A percentile compares a stretch with the other conserved stretches of the same genome.
phyloP scores from a whole-genome alignment of 2,113 vertebrate genomes.

The Peucedramus taeniatus region DNA sequence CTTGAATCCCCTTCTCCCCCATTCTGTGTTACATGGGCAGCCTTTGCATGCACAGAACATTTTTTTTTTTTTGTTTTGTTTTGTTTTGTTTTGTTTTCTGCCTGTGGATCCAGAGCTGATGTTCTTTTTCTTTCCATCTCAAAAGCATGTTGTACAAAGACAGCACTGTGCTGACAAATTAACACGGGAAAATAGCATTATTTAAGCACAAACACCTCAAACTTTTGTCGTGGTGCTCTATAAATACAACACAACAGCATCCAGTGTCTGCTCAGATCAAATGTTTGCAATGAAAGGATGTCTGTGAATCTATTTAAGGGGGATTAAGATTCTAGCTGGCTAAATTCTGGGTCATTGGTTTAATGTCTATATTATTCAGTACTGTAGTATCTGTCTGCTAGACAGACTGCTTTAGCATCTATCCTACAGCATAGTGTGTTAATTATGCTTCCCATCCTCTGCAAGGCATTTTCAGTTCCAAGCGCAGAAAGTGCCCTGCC shows the following conservation, averaged over 20 bases:
- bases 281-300: conserved; percentile 32
- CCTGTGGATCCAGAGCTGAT: not conserved
- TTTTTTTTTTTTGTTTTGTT: conserved; percentile 34
- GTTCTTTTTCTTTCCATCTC: conserved; percentile 16
- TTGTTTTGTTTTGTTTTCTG: conserved; percentile 14
- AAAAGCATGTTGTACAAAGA: not conserved
- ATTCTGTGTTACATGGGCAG: not conserved
- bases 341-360: conserved; percentile 57
- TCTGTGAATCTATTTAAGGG: conserved; percentile 44
- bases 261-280: conserved; percentile 21
- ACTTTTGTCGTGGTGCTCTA: conserved; percentile 43
- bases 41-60: not conserved
- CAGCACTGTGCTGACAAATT: conserved; percentile 37
- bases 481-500: accelerated
- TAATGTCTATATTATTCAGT: conserved; percentile 45
- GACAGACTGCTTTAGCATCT: conserved; percentile 41
- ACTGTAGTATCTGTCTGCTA: conserved; percentile 42
- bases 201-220: conserved; percentile 52
- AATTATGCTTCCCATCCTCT: conserved; percentile 4
- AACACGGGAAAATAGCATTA: conserved; percentile 23
- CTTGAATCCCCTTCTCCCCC: not conserved
- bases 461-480: not conserved
- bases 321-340: conserved; percentile 55
- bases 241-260: conserved; percentile 44
- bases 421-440: not conserved